phyloP scores from a whole-genome alignment of 2,113 vertebrate genomes.

The Lanius ludovicianus region DNA sequence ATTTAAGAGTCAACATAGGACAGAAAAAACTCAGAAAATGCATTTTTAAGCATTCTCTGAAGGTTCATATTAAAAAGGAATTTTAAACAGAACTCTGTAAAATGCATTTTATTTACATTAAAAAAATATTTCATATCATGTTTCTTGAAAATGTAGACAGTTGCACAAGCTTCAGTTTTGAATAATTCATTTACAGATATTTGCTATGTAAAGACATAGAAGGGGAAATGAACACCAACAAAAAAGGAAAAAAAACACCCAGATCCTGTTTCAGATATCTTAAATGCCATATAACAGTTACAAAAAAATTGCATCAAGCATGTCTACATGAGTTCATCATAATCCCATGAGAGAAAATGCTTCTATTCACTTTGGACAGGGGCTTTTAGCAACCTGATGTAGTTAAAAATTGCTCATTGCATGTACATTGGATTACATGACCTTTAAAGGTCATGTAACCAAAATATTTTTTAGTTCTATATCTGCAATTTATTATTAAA shows the following conservation, averaged over 20 bases:
- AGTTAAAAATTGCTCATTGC: not conserved
- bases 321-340: not conserved
- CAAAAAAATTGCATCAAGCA: not conserved
- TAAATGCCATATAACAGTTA: not conserved
- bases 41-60: conserved; percentile 12
- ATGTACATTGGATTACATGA: too few species aligned
- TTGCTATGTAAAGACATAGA: not conserved
- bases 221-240: accelerated
- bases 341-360: not conserved
- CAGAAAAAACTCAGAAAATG: conserved; percentile 10
- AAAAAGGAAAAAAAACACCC: accelerated
- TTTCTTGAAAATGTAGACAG: not conserved
- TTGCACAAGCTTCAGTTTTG: not conserved
- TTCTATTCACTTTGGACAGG: not conserved
- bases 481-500: not conserved
- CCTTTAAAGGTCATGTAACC: not conserved
- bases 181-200: conserved; percentile 8
- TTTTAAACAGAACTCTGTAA: conserved; percentile 3
- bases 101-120: not conserved
- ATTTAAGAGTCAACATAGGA: conserved; percentile 14
- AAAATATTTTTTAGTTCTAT: not conserved
- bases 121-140: not conserved
- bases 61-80: not conserved
- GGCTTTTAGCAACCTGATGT: not conserved
- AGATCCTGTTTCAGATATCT: not conserved